Base-by-base conservation (phyloP, 2,113 vertebrate species). In the Panurus biarmicus region DNA sequence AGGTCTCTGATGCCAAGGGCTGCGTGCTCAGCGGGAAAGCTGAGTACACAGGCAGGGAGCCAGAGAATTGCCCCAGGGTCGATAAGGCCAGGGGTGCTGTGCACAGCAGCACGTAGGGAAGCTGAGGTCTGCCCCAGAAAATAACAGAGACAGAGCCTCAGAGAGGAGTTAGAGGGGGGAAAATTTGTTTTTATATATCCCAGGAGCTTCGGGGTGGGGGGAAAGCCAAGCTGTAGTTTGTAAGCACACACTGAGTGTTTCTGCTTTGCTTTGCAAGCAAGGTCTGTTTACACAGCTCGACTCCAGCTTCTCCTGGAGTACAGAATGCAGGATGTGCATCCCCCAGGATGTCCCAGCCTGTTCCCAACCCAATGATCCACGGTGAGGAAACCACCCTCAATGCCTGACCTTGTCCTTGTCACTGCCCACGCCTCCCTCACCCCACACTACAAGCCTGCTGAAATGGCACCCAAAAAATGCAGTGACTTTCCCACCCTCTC, bases 81-180 rank as follows among this genome's bases (percentile, higher is more conserved):
- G 18, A 93, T 89, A 95, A 77, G 11, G 6, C 23, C 65, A 19
- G 28, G 47, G 66, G 25, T 7, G 5, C 67, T 77, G 95, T 93
- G 95, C 85, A 26, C 7, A 78, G 91, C 67, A 28, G 95, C 96
- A 96, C 67, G 78, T 93, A 93, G 47, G 82, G 54, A 85, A 89
- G 35, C 74, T 10, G 21, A 31, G 35, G 21, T 28, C 73, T 89
- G 70, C 45, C 80, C 58, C 54, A 20, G 4, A 48, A 61, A 77
- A 25, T 1, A 56, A 7, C 3, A 33, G 0, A 56, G 28, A 31
- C 11, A 73, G 40, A 31, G 9, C 12, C 69, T 17, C 38, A 60
- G 58, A 9, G 31, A 24, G 51, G 29, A 45, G 45, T 21, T 3
- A 1, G 17, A 67, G 48, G 1, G 6, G 6, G 60, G 1, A 19